Evolutionary conservation across 2,113 vertebrate genomes (phyloP), one percentile per base, ranked within the genome.

Genomic region (Chionomys nivalis): DNA sequence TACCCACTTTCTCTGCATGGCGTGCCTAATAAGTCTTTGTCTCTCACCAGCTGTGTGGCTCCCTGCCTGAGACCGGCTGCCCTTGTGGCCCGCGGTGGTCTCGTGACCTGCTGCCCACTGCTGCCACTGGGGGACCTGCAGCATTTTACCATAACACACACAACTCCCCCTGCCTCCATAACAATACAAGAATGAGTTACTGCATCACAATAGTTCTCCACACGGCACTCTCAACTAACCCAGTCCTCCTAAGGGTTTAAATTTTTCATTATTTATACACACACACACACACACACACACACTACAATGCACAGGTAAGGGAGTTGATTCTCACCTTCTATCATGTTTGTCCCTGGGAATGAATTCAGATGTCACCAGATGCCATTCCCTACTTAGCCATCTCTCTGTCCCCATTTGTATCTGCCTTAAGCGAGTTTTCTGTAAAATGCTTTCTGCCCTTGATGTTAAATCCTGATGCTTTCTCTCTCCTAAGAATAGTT

Each of bases 401-500:
- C 70, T 58, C 26, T 6, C 49, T 73, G 52, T 9, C n/a, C 36
- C 44, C 52, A 81, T 24, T 61, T 44, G 55, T 49, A 36, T 0
- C 3, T 55, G 47, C 78, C 91, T 92, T 58, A 42, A 89, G 26
- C 28, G 83, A 19, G 39, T 81, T 9, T 42, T 87, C n/a, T 49
- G 75, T 49, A 73, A 11, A 21, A 36, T 85, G 11, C 63, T n/a
- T 88, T 17, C 72, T 52, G 33, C 75, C 94, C 42, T 88, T 89
- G 93, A 92, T 61, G 88, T 82, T 73, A 77, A 83, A 24, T 68
- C 42, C 26, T 77, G 24, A 47, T 77, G 76, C 68, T 76, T 94
- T 79, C 66, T 65, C 33, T 82, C 7, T 93, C 94, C 68, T 26
- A 85, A 23, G 39, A 93, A 65, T 85, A 58, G 77, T 91, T 83